phyloP scores from a whole-genome alignment of 1,140 invertebrate species.

The Protaetia brevitarsis region DNA sequence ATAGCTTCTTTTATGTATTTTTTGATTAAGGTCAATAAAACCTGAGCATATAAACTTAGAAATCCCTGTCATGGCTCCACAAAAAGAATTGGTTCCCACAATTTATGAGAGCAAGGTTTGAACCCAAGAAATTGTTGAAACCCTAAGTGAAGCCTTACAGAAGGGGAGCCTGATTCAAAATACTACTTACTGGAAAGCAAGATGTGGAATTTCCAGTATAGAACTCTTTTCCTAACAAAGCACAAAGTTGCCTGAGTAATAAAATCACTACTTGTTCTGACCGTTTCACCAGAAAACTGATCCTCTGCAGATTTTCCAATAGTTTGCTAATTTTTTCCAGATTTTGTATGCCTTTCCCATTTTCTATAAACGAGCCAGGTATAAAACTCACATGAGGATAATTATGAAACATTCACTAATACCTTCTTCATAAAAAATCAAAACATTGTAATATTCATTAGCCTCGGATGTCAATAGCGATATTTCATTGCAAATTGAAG shows the following conservation, averaged over 20 bases:
- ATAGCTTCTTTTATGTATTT: conserved; percentile 11
- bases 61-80: no score
- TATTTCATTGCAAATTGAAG: conserved; percentile 76
- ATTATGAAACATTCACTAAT: conserved; percentile 31
- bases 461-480: conserved; percentile 66
- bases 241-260: conserved; percentile 65
- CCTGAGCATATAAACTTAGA: no score
- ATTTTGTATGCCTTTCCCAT: conserved; percentile 27
- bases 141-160: no score
- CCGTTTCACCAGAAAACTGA: conserved; percentile 64
- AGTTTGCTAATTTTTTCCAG: conserved; percentile 43
- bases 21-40: no score
- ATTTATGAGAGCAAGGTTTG: no score
- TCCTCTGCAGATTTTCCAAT: conserved; percentile 59
- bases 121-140: no score
- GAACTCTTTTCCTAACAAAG: conserved; percentile 53
- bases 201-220: conserved; percentile 49
- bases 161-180: no score
- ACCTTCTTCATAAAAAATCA: conserved; percentile 65
- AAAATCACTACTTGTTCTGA: conserved; percentile 65
- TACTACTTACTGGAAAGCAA: conserved; percentile 52
- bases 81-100: no score
- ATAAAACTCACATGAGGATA: conserved; percentile 7
- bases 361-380: conserved; percentile 18
- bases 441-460: conserved; percentile 58